Evolutionary conservation across 2,888 invertebrate species (phyloP), one percentile per base, ranked within the genome.

Genomic region (Pseudeuparius sepicola): DNA sequence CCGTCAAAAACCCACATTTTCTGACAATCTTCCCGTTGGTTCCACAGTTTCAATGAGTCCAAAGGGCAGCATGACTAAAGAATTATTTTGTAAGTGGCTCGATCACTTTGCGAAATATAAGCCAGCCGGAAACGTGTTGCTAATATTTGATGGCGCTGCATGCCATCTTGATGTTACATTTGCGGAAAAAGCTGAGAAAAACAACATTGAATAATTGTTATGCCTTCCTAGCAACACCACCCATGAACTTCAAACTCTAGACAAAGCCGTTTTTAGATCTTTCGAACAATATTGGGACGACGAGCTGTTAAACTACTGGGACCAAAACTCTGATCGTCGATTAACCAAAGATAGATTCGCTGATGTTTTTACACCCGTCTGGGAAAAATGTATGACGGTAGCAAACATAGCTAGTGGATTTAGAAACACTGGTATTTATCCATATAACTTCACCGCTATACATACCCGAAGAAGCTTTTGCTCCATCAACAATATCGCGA

Each of bases 161-260:
- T 49, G 33, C 33, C 55, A 53, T 39, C 36, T 53, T 20, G 49
- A 52, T 40, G 30, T 36, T 15, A 43, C 37, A 10, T 51, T 55
- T 36, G 50, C 48, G 7, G 51, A 50, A 9, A 44, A 30, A 13
- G 52, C 55, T n/a, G n/a, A n/a, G n/a, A n/a, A n/a, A n/a, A n/a
- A n/a, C n/a, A n/a, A n/a, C n/a, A n/a, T n/a, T n/a, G 50, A 54
- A 14, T 41, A 36, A 15, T 39, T 57, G 14, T 53, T 46, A 24
- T 57, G 57, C 40, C 39, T 59, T 18, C 56, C 56, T 3, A 51
- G 51, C 16, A 60, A 60, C 36, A 57, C 54, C 1, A 57, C 56
- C 0, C 56, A 59, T 40, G 54, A 57, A 34, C 41, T 58, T 2
- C 57, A 57, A 36, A 54, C 55, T 3, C 43, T 57, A 41, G 55